Evolutionary conservation across 1,140 invertebrate genomes (phyloP).

Genomic region (Drosophila tsacasi): DNA sequence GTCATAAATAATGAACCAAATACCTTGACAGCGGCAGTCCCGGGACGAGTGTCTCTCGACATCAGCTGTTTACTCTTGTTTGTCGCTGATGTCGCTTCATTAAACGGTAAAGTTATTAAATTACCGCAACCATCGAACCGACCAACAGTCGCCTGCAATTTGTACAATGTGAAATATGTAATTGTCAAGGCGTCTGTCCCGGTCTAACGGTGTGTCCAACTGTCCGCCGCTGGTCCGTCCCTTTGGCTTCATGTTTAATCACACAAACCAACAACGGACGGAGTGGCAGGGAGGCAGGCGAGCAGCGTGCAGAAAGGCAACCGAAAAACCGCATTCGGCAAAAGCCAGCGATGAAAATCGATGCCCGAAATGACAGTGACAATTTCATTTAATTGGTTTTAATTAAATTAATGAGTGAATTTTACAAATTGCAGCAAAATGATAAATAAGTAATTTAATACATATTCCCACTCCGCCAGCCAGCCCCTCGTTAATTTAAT

Average conservation of each 20-base stretch:
- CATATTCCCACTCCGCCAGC: slow-evolving; percentile 39
- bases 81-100: slow-evolving; percentile 69
- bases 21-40: slow-evolving; percentile 53
- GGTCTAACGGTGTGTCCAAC: slow-evolving; percentile 13
- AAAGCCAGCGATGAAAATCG: slow-evolving; percentile 73
- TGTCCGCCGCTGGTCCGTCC: slow-evolving; percentile 3
- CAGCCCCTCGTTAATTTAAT: slow-evolving; percentile 72
- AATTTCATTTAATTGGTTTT: slow-evolving; percentile 84
- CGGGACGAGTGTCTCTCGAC: slow-evolving; percentile 21
- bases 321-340: slow-evolving; percentile 70
- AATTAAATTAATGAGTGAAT: slow-evolving; percentile 84
- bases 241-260: slow-evolving; percentile 64
- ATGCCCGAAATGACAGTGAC: slow-evolving; percentile 83
- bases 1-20: slow-evolving; percentile 76
- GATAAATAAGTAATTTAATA: slow-evolving; percentile 84
- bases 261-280: slow-evolving; percentile 26
- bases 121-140: slow-evolving; percentile 69
- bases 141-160: slow-evolving; percentile 72
- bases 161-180: slow-evolving; percentile 81
- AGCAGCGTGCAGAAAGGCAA: slow-evolving; percentile 25
- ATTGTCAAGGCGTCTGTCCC: slow-evolving; percentile 73
- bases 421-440: slow-evolving; percentile 84
- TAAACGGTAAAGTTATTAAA: slow-evolving; percentile 82
- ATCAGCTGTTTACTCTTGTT: slow-evolving; percentile 71
- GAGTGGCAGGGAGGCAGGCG: neutral